These are phyloP conservation scores for Graptemys geographica DNA, from an alignment of 2,797 vertebrate genomes.

Conservation along the genomic window DNA sequence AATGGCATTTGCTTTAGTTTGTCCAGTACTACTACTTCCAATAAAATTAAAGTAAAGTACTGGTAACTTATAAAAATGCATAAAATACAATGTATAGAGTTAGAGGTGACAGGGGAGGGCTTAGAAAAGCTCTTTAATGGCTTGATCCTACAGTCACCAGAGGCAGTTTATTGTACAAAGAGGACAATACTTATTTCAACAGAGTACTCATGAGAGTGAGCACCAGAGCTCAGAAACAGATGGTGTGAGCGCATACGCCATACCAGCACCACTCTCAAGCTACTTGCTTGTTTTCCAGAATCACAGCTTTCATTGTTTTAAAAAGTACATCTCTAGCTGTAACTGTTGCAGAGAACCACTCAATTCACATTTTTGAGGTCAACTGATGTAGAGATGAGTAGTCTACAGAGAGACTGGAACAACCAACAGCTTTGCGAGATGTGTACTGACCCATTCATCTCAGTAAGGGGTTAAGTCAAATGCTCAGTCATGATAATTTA, in stretches of 20 bases:
- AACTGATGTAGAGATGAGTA: not conserved
- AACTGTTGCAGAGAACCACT: not conserved
- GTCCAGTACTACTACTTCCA: not conserved
- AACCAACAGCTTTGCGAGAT: not conserved
- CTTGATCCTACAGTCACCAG: not conserved
- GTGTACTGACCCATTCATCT: not conserved
- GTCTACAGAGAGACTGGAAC: not conserved
- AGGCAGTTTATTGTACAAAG: not conserved
- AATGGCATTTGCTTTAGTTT: not conserved
- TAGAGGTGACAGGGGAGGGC: not conserved
- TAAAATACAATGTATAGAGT: not conserved
- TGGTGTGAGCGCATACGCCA: not conserved
- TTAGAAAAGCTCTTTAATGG: not conserved
- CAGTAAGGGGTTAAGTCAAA: not conserved
- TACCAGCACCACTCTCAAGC: not conserved
- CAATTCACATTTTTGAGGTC: not conserved
- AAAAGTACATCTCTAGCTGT: not conserved
- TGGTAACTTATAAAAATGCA: not conserved
- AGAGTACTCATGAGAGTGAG: not conserved
- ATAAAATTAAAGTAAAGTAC: not conserved
- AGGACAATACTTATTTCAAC: not conserved
- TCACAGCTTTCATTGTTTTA: not conserved
- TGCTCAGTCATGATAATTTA: not conserved
- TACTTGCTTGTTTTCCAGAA: not conserved
- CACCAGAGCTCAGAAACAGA: not conserved